phyloP scores from a whole-genome alignment of 1,140 invertebrate genomes.

The Nebria ingens region DNA sequence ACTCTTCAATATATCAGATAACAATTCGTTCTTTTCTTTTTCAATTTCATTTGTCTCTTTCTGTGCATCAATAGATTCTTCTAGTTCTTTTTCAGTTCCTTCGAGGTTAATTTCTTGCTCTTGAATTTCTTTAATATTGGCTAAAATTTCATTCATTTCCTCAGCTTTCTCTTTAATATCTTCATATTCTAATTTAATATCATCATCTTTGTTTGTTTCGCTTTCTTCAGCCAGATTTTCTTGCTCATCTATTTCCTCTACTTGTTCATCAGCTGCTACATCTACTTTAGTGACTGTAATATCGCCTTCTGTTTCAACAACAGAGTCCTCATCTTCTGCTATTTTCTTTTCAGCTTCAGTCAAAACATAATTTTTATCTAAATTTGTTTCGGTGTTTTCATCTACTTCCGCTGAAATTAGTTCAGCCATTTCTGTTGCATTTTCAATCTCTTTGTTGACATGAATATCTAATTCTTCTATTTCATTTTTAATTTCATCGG shows the following conservation, averaged over 20 bases:
- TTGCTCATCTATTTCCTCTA: not conserved
- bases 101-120: no score
- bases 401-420: no score
- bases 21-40: no score
- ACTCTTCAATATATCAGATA: no score
- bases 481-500: not conserved
- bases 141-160: no score
- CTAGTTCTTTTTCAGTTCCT: not conserved
- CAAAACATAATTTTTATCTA: conserved; percentile 5
- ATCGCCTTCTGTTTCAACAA: not conserved
- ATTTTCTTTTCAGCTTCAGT: conserved; percentile 10
- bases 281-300: not conserved
- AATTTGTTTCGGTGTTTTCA: no score
- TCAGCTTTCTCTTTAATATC: not conserved
- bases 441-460: not conserved
- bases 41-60: not conserved
- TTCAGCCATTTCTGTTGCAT: no score
- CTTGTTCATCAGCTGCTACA: not conserved
- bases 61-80: not conserved
- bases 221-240: not conserved
- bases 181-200: not conserved
- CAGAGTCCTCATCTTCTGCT: no score
- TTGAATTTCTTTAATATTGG: no score
- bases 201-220: not conserved
- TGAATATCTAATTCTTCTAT: not conserved